Conservation (phyloP, 2,888 invertebrate species). For the Oscheius sp. region DNA sequence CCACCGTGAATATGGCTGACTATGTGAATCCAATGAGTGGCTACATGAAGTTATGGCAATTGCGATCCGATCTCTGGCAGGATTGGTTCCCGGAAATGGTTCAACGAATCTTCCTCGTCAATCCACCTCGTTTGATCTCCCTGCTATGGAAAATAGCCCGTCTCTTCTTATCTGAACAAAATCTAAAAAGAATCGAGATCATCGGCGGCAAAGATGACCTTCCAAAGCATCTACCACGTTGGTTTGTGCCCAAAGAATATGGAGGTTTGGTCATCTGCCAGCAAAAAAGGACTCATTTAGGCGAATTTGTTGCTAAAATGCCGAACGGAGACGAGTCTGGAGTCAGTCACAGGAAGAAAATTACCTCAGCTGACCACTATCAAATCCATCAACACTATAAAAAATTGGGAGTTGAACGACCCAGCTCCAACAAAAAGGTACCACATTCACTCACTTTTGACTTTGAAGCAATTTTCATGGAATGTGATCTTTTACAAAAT, state of each 20-base stretch:
- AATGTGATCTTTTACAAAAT: too few species aligned
- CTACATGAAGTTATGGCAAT: slow-evolving; percentile 59
- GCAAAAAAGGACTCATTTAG: not conserved
- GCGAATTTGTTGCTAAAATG: slow-evolving; percentile 50
- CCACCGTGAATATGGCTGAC: slow-evolving; percentile 53
- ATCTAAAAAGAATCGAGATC: slow-evolving; percentile 50
- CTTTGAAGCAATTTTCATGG: too few species aligned
- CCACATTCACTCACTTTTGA: too few species aligned
- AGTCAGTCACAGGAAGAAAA: slow-evolving; percentile 49
- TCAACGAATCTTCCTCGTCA: slow-evolving; percentile 51
- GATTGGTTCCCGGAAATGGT: slow-evolving; percentile 60
- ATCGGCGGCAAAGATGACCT: slow-evolving; percentile 40
- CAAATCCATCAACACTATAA: slow-evolving; percentile 48
- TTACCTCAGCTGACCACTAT: slow-evolving; percentile 49
- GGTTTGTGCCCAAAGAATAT: slow-evolving; percentile 53
- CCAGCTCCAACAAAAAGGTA: slow-evolving; percentile 47
- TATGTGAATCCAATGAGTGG: slow-evolving; percentile 58
- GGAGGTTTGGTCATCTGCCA: slow-evolving; percentile 36
- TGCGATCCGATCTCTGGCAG: slow-evolving; percentile 56
- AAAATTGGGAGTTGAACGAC: slow-evolving; percentile 38
- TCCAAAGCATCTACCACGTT: slow-evolving; percentile 44
- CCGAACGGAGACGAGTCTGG: slow-evolving; percentile 50
- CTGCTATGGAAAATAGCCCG: slow-evolving; percentile 53
- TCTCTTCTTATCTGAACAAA: slow-evolving; percentile 52
- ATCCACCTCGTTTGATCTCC: slow-evolving; percentile 50